Conservation (phyloP, 2,888 invertebrate genomes). For the Dynastes grantii region DNA sequence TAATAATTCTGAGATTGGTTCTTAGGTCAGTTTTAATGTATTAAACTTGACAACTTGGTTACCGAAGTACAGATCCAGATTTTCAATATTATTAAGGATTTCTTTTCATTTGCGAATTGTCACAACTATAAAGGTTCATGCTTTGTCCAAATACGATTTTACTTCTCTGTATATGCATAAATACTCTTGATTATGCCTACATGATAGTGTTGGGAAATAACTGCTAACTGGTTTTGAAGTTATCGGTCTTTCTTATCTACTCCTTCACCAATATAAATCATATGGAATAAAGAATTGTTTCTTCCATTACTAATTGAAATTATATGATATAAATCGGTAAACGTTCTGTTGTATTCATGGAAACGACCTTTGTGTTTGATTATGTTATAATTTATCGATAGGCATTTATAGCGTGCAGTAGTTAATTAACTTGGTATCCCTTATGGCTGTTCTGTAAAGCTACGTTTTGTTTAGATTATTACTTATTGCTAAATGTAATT, state of each 20-base stretch:
- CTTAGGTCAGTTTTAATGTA: too few species aligned
- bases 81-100: too few species aligned
- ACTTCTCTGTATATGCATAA: not conserved
- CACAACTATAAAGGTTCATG: not conserved
- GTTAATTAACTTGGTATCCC: slow-evolving; percentile 22
- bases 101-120: not conserved
- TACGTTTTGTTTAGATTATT: not conserved
- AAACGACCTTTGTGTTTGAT: slow-evolving; percentile 8
- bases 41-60: too few species aligned
- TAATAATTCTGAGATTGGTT: too few species aligned
- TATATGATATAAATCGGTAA: slow-evolving; percentile 41
- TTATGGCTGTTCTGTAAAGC: slow-evolving; percentile 7
- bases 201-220: slow-evolving; percentile 18
- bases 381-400: not conserved
- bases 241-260: slow-evolving; percentile 32
- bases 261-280: slow-evolving; percentile 29
- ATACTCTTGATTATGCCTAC: slow-evolving; percentile 1
- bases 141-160: not conserved
- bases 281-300: slow-evolving; percentile 39
- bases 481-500: not conserved
- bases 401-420: slow-evolving; percentile 1
- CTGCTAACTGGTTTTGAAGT: slow-evolving; percentile 40
- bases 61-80: too few species aligned
- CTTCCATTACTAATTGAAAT: slow-evolving; percentile 45
- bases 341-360: slow-evolving; percentile 8